Base-by-base conservation (phyloP, 1,140 invertebrate genomes). In the Heliconius nattereri region DNA sequence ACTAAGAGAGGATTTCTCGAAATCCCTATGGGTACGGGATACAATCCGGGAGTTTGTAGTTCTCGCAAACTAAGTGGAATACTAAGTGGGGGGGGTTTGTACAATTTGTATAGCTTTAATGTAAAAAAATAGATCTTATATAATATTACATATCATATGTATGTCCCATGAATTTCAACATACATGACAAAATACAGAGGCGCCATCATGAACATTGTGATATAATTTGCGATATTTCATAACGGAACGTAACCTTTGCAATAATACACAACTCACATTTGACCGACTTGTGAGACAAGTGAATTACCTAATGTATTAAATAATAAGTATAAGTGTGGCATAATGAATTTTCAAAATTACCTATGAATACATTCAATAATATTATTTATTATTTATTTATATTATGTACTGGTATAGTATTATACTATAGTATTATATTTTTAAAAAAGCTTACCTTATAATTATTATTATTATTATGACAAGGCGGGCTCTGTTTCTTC, bases 381-480 rank as follows among this genome's bases (percentile, higher is more conserved):
- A 45, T 45, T 16, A 16, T 45, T 0, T 45, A 13, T 45, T 16
- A 45, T 45, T 45, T 45, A 45, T 45, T 45, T 6, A 16, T 45
- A 45, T 45, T 45, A 45, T 45, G 13, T 13, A 45, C 40, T 16
- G 13, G 13, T n/a, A n/a, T n/a, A n/a, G n/a, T n/a, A n/a, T n/a
- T n/a, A n/a, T n/a, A n/a, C n/a, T n/a, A n/a, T n/a, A n/a, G n/a
- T n/a, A n/a, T n/a, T n/a, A n/a, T n/a, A n/a, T n/a, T n/a, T n/a
- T n/a, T n/a, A n/a, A 57, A 20, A 9, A 57, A 57, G 20, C 82
- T 85, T 35, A 94, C 92, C 89, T 94, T 93, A 89, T 94, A 94
- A 81, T 94, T 94, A 85, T 94, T 94, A 76, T 94, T 94, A 76
- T 94, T 94, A 78, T 93, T 94, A 74, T 93, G 85, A 74, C 90